A percentile compares a stretch with the other conserved stretches of the same genome.
These are phyloP conservation scores for Nymphalis c-album DNA, from an alignment of 2,888 invertebrate species.

Conservation along the genomic window DNA sequence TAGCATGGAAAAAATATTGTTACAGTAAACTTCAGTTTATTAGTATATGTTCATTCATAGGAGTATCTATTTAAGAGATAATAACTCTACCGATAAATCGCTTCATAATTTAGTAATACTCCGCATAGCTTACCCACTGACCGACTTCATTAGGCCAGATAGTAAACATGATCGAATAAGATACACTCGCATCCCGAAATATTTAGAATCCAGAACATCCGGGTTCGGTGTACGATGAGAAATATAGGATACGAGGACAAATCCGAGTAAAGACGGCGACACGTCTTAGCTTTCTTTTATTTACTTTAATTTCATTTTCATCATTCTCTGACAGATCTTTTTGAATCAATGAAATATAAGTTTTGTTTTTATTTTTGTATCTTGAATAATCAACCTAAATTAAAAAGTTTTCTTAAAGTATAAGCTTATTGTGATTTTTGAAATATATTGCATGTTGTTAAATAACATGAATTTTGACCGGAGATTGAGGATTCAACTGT, in stretches of 20 bases:
- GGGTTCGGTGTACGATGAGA: slow-evolving; percentile 54
- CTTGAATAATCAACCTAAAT: too few species aligned
- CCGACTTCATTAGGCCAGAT: slow-evolving; percentile 10
- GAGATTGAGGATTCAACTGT: too few species aligned
- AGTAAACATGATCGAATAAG: slow-evolving; percentile 50
- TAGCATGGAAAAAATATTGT: too few species aligned
- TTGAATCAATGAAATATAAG: background rate
- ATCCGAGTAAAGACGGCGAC: slow-evolving; percentile 14
- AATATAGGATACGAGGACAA: slow-evolving; percentile 30
- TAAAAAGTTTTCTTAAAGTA: too few species aligned
- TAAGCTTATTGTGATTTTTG: too few species aligned
- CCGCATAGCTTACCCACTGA: slow-evolving; percentile 19
- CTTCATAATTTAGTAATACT: slow-evolving; percentile 1
- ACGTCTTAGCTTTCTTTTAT: background rate
- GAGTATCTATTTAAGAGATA: background rate
- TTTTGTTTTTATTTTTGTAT: too few species aligned
- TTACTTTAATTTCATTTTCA: background rate
- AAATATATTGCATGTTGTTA: too few species aligned
- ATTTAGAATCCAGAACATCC: slow-evolving; percentile 39
- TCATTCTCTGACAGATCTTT: background rate
- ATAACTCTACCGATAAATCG: background rate
- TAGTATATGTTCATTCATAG: too few species aligned
- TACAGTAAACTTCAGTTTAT: too few species aligned
- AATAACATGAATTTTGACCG: too few species aligned
- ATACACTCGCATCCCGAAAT: slow-evolving; percentile 51